A percentile compares a stretch with the other conserved stretches of the same genome.
Evolutionary conservation across 2,888 invertebrate species (phyloP).

Genomic region (Zelleria hepariella): DNA sequence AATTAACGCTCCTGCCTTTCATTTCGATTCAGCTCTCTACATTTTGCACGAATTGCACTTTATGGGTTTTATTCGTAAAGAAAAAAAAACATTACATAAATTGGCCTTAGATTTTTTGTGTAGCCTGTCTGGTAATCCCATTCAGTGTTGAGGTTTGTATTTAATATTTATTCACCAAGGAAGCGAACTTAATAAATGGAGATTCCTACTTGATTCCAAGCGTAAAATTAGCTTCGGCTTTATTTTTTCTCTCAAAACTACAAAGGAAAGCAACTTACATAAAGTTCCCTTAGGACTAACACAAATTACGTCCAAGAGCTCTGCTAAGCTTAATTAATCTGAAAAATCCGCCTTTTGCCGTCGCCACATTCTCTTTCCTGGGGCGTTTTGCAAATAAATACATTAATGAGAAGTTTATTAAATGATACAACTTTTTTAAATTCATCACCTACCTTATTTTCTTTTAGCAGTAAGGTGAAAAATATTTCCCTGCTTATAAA

Average conservation of each 20-base stretch:
- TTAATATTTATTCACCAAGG: background rate
- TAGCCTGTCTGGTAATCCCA: too few species aligned
- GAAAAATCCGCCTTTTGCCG: constrained; percentile 27
- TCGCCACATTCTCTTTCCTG: constrained; percentile 21
- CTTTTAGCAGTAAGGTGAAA: too few species aligned
- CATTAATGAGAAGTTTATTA: too few species aligned
- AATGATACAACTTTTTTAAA: too few species aligned
- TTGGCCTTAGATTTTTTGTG: too few species aligned
- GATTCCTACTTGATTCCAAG: background rate
- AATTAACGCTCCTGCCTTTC: constrained; percentile 1
- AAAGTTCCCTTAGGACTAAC: constrained; percentile 24
- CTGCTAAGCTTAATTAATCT: constrained; percentile 47
- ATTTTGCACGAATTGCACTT: background rate
- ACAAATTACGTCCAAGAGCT: constrained; percentile 34
- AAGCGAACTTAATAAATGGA: background rate
- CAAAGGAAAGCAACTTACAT: constrained; percentile 15
- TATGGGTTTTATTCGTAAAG: background rate
- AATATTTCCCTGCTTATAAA: too few species aligned
- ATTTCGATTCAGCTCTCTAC: background rate
- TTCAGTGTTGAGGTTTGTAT: too few species aligned
- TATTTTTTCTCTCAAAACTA: background rate
- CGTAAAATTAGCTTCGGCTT: background rate
- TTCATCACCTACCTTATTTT: too few species aligned
- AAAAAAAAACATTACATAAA: background rate
- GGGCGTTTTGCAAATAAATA: too few species aligned